phyloP scores from a whole-genome alignment of 2,113 vertebrate species.

The Steatornis caripensis region DNA sequence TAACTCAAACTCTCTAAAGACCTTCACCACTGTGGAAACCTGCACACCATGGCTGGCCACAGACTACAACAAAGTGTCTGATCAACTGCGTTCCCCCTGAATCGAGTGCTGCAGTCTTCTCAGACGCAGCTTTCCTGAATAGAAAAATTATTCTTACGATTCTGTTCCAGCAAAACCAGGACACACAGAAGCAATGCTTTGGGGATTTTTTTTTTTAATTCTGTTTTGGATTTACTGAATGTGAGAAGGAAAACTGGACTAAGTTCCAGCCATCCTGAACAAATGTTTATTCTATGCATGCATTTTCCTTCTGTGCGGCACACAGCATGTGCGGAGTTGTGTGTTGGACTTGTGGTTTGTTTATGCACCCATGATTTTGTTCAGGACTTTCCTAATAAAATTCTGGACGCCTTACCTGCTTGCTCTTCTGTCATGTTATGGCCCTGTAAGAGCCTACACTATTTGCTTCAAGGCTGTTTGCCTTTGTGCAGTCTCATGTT shows the following conservation, averaged over 20 bases:
- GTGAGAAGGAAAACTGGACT: background rate
- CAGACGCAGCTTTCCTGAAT: no score
- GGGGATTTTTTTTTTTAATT: background rate
- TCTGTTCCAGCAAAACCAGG: no score
- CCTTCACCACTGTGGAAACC: no score
- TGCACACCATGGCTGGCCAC: no score
- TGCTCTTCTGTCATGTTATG: background rate
- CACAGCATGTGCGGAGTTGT: background rate
- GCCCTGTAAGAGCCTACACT: accelerated
- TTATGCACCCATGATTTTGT: background rate
- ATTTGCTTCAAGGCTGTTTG: background rate
- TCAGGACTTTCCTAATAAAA: background rate
- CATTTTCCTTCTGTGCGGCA: background rate
- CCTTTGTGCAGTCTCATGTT: background rate
- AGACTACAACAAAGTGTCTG: no score
- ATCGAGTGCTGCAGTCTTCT: no score
- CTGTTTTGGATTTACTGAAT: background rate
- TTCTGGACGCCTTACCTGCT: background rate
- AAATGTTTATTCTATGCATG: background rate
- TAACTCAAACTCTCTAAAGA: no score
- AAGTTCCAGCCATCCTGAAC: background rate
- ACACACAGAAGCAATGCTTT: background rate
- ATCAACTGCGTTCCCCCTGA: no score
- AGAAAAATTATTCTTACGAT: no score
- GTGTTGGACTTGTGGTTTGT: background rate